A percentile compares a stretch with the other conserved stretches of the same genome.
These are phyloP conservation scores for Iselma pallidipennis DNA, from an alignment of 2,888 invertebrate species.

Conservation along the genomic window DNA sequence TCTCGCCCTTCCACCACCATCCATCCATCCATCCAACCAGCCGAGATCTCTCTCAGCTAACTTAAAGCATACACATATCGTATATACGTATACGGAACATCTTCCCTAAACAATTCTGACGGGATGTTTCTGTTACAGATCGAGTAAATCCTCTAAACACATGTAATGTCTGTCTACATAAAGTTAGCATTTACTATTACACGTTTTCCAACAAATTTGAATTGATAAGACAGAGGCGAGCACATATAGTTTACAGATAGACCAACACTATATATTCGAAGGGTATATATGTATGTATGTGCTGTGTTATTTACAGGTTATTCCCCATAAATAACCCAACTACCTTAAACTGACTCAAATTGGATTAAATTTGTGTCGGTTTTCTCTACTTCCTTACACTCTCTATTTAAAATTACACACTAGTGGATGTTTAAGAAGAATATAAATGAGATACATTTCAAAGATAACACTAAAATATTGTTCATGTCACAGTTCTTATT, in stretches of 20 bases:
- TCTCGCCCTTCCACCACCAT: background rate
- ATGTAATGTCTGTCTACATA: constrained; percentile 35
- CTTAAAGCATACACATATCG: constrained; percentile 11
- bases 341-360: constrained; percentile 28
- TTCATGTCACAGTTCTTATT: constrained; percentile 33
- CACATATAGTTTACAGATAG: background rate
- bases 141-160: constrained; percentile 41
- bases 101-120: constrained; percentile 31
- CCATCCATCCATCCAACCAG: background rate
- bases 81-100: background rate
- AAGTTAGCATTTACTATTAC: constrained; percentile 25
- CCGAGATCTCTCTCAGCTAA: background rate
- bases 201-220: background rate
- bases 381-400: constrained; percentile 14
- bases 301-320: constrained; percentile 23
- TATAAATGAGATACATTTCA: constrained; percentile 33
- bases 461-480: constrained; percentile 35
- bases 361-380: constrained; percentile 25
- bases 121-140: constrained; percentile 33
- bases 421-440: constrained; percentile 3
- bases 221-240: background rate
- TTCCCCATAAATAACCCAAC: constrained; percentile 26
- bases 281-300: background rate
- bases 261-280: constrained; percentile 14
- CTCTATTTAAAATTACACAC: constrained; percentile 15